These are phyloP conservation scores for Neosilurus hyrtlii DNA, from an alignment of 2,797 vertebrate species.

Conservation along the genomic window DNA sequence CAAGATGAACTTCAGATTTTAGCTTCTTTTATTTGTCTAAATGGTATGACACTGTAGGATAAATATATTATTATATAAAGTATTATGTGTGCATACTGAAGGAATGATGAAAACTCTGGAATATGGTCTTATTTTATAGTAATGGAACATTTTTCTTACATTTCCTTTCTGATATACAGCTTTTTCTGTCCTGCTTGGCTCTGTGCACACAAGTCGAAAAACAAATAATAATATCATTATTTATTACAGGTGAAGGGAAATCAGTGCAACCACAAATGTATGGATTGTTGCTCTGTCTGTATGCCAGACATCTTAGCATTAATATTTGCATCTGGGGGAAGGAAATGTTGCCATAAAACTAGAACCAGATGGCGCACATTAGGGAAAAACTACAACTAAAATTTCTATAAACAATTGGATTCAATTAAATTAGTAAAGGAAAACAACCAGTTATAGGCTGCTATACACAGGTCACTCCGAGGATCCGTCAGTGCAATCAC, in stretches of 20 bases:
- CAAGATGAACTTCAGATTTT: not conserved
- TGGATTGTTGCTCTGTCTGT: not conserved
- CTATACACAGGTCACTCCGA: not conserved
- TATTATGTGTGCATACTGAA: not conserved
- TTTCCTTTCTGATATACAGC: conserved; percentile 47
- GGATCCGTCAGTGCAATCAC: not conserved
- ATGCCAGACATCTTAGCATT: not conserved
- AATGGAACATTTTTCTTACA: conserved; percentile 23
- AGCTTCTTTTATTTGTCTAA: not conserved
- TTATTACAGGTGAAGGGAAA: not conserved
- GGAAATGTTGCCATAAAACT: not conserved
- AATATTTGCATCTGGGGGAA: not conserved
- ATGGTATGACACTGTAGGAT: not conserved
- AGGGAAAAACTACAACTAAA: not conserved
- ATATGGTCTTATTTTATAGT: not conserved
- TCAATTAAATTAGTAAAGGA: not conserved
- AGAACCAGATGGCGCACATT: too few relatives aligned
- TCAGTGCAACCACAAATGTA: not conserved
- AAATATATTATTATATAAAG: not conserved
- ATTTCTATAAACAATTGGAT: not conserved
- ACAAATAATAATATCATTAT: conserved; percentile 1
- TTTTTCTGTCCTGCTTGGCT: conserved; percentile 45
- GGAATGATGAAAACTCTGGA: not conserved
- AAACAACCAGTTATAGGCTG: not conserved
- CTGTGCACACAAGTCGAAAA: conserved; percentile 37